Evolutionary conservation across 2,797 vertebrate genomes (phyloP), one percentile per base, ranked within the genome.

Genomic region (Enteromius fasciolatus): DNA sequence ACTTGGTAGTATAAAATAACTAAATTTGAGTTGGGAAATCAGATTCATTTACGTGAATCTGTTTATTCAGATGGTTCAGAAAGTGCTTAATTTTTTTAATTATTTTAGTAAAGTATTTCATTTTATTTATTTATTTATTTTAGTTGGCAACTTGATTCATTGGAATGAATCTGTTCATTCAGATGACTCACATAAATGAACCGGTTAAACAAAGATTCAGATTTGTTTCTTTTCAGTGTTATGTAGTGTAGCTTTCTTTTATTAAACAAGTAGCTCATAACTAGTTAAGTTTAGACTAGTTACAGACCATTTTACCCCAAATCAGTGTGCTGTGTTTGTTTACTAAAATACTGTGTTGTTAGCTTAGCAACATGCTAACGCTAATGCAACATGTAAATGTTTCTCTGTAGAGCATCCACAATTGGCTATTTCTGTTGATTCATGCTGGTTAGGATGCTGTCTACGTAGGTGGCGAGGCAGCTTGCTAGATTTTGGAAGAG

Each of bases 401-500:
- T 52, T 52, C 48, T 52, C n/a, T 54, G 20, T 63, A 63, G 17
- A 25, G 4, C 7, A 2, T 39, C 57, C 12, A 2, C 57, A 59
- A 70, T 15, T 6, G 20, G 17, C 72, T 23, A 23, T 18, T 50
- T 33, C 23, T 11, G 7, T 4, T 72, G 41, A 33, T 61, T 33
- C 33, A 7, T 57, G 48, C 52, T 36, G 18, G 44, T 25, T 23
- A 7, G 10, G 17, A 68, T 41, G 63, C 48, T 54, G 63, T 52
- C 46, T 36, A 36, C 20, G 5, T 46, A 39, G 46, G 63, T 17
- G 46, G 39, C 25, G 33, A 33, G 18, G 48, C 57, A 67, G 41
- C 46, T 23, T 4, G 4, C 18, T 59, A 50, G 66, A 70, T 77
- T 77, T 76, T 59, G 64, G 73, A 82, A 82, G 50, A 7, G 36